Evolutionary conservation across 37 sponge, comb jelly and placozoan species (phyloP).

Genomic region (Ephydatia muelleri): DNA sequence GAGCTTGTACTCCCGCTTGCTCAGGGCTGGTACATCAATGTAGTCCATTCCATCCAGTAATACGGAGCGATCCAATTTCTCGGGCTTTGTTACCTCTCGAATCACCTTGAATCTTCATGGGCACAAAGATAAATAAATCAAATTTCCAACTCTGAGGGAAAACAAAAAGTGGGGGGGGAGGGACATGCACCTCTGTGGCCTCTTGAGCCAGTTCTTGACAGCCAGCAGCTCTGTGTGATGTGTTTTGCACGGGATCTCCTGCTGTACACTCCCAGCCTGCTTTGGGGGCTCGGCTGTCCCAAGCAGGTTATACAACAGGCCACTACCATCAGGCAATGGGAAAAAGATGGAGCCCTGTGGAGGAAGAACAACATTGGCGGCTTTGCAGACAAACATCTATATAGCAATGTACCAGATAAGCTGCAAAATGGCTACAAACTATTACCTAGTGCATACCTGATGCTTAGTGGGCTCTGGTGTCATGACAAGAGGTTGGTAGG

Average conservation of each 20-base stretch:
- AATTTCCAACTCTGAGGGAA: background rate
- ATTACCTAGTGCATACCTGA: constrained; percentile 36
- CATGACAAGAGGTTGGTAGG: constrained; percentile 94
- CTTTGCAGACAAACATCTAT: background rate
- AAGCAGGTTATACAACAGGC: constrained; percentile 80
- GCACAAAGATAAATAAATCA: background rate
- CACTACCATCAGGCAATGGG: constrained; percentile 94
- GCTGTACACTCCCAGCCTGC: constrained; percentile 51
- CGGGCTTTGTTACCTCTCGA: constrained; percentile 82
- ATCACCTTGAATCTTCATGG: constrained; percentile 66
- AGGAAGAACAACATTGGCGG: background rate
- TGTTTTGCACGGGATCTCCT: constrained; percentile 96
- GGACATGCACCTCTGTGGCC: constrained; percentile 73
- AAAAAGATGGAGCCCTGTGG: constrained; percentile 91
- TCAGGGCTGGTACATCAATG: constrained; percentile 94
- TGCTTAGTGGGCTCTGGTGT: constrained; percentile 90
- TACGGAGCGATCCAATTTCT: constrained; percentile 83
- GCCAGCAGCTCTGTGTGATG: constrained; percentile 80
- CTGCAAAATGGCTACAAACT: background rate
- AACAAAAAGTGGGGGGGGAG: background rate
- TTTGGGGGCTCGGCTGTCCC: constrained; percentile 92
- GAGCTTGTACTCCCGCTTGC: constrained; percentile 91
- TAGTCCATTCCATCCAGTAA: constrained; percentile 89
- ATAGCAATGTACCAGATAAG: background rate
- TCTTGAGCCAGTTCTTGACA: constrained; percentile 90